Evolutionary conservation across 2,888 invertebrate genomes (phyloP), one percentile per base, ranked within the genome.

Genomic region (Chaitophorus viminalis): DNA sequence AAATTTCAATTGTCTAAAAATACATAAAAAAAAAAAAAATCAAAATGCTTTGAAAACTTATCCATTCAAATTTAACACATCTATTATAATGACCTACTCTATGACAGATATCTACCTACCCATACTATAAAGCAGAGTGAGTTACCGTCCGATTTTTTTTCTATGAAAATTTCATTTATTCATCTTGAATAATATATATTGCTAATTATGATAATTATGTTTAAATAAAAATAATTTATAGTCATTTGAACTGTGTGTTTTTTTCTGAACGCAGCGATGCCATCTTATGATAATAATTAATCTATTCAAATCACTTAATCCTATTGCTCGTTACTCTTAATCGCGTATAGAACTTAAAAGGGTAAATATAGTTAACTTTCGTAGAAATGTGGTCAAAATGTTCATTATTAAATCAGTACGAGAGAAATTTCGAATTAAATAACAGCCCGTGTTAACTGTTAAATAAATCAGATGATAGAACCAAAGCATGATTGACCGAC

Each of bases 141-240:
- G n/a, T n/a, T n/a, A n/a, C n/a, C n/a, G n/a, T n/a, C n/a, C n/a
- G n/a, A n/a, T n/a, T n/a, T n/a, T n/a, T n/a, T n/a, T n/a, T n/a
- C n/a, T n/a, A n/a, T n/a, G n/a, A n/a, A n/a, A n/a, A n/a, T n/a
- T n/a, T n/a, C n/a, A n/a, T n/a, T n/a, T n/a, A n/a, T n/a, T n/a
- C n/a, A n/a, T n/a, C n/a, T n/a, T n/a, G n/a, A n/a, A 46, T 31
- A 14, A 31, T 46, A 31, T 46, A 52, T 77, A 18, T 85, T 68
- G 46, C 68, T 33, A 77, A 85, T 85, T 76, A 84, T 76, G 65
- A 85, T 77, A 68, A 77, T 76, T 52, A 77, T 77, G 84, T 68
- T 85, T 25, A 77, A 77, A 83, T 77, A 77, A 46, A 85, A 68
- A 77, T 68, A 31, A 85, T 77, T 85, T 85, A 85, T 85, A 85